These are phyloP conservation scores for Poeciliopsis turrubarensis DNA, from an alignment of 2,113 vertebrate genomes.

Conservation along the genomic window DNA sequence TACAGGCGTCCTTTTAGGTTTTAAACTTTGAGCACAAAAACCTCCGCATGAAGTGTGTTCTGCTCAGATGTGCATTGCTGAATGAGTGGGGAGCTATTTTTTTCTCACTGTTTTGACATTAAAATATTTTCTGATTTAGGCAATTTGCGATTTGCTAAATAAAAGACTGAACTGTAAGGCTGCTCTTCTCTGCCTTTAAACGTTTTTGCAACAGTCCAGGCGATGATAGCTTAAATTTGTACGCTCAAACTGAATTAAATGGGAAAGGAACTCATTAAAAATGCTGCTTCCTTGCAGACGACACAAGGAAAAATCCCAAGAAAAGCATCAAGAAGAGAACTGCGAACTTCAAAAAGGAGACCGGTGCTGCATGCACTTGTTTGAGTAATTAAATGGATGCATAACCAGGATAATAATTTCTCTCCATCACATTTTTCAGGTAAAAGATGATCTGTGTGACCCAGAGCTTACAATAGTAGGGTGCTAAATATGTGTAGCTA, in stretches of 20 bases:
- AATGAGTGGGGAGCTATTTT: not conserved
- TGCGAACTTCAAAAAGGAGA: too few species aligned
- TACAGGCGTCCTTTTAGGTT: not conserved
- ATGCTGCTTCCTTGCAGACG: too few species aligned
- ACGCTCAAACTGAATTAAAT: too few species aligned
- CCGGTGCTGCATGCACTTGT: not conserved
- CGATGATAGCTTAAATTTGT: too few species aligned
- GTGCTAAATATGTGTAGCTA: not conserved
- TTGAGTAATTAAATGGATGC: not conserved
- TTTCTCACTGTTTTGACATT: not conserved
- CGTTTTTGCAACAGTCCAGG: not conserved
- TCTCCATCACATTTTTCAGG: not conserved
- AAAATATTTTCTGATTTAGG: not conserved
- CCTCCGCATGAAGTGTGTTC: too few species aligned
- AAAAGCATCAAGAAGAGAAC: not conserved
- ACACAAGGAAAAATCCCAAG: not conserved
- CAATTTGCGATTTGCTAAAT: not conserved
- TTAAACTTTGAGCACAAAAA: not conserved
- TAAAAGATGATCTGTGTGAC: not conserved
- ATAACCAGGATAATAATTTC: not conserved
- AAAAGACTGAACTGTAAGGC: too few species aligned
- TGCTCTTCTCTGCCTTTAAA: not conserved
- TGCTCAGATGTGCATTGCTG: not conserved
- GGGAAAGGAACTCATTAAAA: too few species aligned
- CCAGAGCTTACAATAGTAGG: not conserved